Evolutionary conservation across 1,140 invertebrate genomes (phyloP).

Genomic region (Helicoverpa zea): DNA sequence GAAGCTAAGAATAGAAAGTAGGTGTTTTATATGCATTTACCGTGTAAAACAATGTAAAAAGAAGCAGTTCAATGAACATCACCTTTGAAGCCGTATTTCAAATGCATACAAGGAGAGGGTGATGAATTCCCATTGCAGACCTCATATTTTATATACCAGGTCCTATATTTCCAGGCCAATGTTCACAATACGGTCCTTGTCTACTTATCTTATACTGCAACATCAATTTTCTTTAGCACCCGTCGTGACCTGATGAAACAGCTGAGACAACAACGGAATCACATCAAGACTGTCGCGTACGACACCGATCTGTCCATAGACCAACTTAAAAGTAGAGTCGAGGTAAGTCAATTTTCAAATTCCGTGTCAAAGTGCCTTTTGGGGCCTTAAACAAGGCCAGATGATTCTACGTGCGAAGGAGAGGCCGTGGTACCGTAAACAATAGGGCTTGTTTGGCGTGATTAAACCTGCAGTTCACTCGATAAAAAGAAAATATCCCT

Average conservation of each 20-base stretch:
- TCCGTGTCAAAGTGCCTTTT: background rate
- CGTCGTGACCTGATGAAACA: slow-evolving; percentile 64
- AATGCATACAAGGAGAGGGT: background rate
- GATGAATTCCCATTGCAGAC: background rate
- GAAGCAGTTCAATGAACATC: too few species aligned
- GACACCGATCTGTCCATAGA: slow-evolving; percentile 65
- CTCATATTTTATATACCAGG: background rate
- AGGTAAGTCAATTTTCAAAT: slow-evolving; percentile 59
- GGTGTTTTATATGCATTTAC: slow-evolving; percentile 26
- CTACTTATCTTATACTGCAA: too few species aligned
- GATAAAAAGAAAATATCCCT: too few species aligned
- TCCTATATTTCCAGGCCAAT: too few species aligned
- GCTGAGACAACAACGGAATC: slow-evolving; percentile 68
- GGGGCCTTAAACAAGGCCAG: too few species aligned
- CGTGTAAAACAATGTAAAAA: too few species aligned
- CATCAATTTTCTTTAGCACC: slow-evolving; percentile 40
- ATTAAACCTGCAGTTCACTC: too few species aligned
- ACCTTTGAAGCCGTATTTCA: background rate
- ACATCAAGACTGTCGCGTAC: slow-evolving; percentile 68
- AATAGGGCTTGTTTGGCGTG: too few species aligned
- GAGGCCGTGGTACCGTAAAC: too few species aligned
- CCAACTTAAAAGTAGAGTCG: slow-evolving; percentile 61
- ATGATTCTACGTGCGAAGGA: too few species aligned
- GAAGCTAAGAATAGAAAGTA: slow-evolving; percentile 72
- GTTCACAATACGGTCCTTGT: too few species aligned